Base-by-base conservation (phyloP, 2,888 invertebrate genomes). In the Parnassius mnemosyne region DNA sequence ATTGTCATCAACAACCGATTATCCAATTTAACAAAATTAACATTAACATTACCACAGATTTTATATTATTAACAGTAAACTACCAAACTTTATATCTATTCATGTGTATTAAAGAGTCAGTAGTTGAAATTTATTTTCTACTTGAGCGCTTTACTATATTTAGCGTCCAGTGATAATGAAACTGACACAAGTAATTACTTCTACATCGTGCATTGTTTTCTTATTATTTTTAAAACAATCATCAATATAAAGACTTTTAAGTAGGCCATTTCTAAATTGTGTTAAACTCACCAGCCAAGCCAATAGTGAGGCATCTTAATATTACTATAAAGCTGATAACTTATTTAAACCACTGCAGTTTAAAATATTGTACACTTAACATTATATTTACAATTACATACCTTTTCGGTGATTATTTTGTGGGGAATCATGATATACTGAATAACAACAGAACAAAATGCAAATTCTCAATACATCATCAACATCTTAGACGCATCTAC, bases 301-400 rank as follows among this genome's bases (percentile, higher is more conserved):
- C n/a, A n/a, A 65, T 70, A 74, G 78, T 75, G 79, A 76, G 70
- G 68, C 73, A 25, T 75, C 68, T 67, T 71, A 73, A 72, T 53
- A 60, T 63, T 61, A 53, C 52, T 61, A 64, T 67, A 76, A 75
- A 74, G 73, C 76, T 46, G 46, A 69, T 77, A 76, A 77, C 69
- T 74, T 69, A 67, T 69, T 76, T 71, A 73, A 70, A 34, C 34
- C 74, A 69, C 54, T 9, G 13, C 9, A 49, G 68, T 64, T 62
- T 66, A 68, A 74, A 73, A 78, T 76, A 78, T 81, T 79, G 75
- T 82, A 85, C 83, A 83, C 78, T 78, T 78, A 78, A 74, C 75
- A 74, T 74, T 76, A 78, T 81, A 84, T 84, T 81, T 84, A 85
- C 81, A 83, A 67, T 74, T 77, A 77, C 42, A 13, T 52, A 53